Evolutionary conservation across 2,888 invertebrate genomes (phyloP).

Genomic region (Lasius fuliginosus): DNA sequence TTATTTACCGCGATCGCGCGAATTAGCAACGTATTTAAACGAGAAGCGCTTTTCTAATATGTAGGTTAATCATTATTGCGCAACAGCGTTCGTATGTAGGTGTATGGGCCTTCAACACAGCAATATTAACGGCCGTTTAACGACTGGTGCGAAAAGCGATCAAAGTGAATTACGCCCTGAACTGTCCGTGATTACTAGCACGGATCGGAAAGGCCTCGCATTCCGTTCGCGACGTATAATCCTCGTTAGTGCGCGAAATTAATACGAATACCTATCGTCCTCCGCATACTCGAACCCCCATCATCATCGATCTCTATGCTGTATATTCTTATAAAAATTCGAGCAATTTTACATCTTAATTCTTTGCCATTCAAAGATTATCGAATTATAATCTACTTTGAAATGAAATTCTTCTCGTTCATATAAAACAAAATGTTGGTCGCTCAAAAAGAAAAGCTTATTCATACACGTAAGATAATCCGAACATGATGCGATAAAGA

Average conservation of each 20-base stretch:
- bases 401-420: neutral
- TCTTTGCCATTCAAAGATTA: neutral
- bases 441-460: neutral
- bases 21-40: conserved; percentile 38
- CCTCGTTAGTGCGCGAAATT: conserved; percentile 41
- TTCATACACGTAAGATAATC: neutral
- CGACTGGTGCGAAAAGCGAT: conserved; percentile 60
- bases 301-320: neutral
- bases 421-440: neutral
- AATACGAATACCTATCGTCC: conserved; percentile 4
- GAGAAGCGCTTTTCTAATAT: conserved; percentile 57
- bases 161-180: conserved; percentile 57
- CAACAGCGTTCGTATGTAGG: conserved; percentile 47
- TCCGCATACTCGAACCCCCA: conserved; percentile 3
- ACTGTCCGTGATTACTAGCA: conserved; percentile 56
- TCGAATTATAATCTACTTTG: neutral
- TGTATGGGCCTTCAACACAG: conserved; percentile 36
- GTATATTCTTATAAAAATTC: conserved; percentile 19
- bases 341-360: neutral
- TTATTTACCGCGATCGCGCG: conserved; percentile 24
- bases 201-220: conserved; percentile 42
- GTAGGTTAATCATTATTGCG: conserved; percentile 61
- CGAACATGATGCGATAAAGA: neutral
- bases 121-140: conserved; percentile 58
- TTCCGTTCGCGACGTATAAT: conserved; percentile 51